Conservation (phyloP, 64 coral and sea anemone genomes). For the Orbicella faveolata region DNA sequence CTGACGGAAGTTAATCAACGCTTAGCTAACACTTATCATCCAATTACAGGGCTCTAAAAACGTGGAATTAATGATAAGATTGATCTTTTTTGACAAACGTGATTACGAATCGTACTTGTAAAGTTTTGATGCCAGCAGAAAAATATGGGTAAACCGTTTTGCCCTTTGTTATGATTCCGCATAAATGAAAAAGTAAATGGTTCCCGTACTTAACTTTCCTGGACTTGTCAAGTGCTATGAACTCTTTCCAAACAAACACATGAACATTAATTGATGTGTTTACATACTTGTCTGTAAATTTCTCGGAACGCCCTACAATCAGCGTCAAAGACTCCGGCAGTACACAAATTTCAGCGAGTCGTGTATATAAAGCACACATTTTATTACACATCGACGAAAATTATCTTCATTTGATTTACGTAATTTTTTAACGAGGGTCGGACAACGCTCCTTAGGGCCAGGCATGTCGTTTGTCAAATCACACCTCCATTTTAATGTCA, state of each 20-base stretch:
- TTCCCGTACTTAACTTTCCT: background rate
- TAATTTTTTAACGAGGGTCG: background rate
- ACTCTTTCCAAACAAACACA: constrained; percentile 55
- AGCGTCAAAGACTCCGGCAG: background rate
- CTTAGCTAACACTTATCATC: constrained; percentile 52
- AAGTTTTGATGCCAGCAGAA: background rate
- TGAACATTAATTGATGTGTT: constrained; percentile 61
- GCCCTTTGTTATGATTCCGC: background rate
- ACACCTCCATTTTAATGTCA: constrained; percentile 24
- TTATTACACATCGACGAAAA: background rate
- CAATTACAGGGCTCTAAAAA: constrained; percentile 44
- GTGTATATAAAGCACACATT: background rate
- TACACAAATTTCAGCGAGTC: background rate
- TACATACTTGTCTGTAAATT: constrained; percentile 36
- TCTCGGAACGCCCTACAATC: background rate
- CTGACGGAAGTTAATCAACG: constrained; percentile 28
- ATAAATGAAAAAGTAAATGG: background rate
- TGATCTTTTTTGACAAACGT: constrained; percentile 17
- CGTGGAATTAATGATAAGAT: constrained; percentile 47
- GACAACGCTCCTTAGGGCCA: background rate
- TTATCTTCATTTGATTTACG: background rate
- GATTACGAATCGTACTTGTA: background rate
- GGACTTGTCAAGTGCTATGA: background rate
- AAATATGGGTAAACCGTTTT: background rate
- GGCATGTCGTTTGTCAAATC: background rate